These are phyloP conservation scores for Thripadectes ignobilis DNA, from an alignment of 2,797 vertebrate genomes.

Conservation along the genomic window DNA sequence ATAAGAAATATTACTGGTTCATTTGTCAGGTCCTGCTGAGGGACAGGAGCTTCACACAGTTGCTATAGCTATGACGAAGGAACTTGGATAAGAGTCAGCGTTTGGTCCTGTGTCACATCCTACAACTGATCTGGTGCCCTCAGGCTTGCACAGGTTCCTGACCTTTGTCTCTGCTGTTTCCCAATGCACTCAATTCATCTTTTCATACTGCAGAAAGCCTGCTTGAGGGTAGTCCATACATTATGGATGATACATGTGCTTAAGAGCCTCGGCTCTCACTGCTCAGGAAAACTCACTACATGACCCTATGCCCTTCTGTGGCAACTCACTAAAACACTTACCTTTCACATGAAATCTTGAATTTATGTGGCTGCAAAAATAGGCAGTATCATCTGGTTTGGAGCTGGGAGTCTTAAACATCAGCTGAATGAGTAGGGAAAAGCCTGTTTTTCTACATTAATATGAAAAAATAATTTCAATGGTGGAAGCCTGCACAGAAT, in stretches of 20 bases:
- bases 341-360: not conserved
- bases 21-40: not conserved
- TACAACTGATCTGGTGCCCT: not conserved
- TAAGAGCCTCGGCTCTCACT: rapidly evolving
- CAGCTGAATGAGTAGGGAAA: not conserved
- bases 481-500: not conserved
- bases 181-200: not conserved
- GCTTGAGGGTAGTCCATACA: not conserved
- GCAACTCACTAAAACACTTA: not conserved
- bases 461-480: not conserved
- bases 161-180: not conserved
- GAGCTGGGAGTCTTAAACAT: not conserved
- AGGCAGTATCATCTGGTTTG: not conserved
- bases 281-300: not conserved
- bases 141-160: not conserved
- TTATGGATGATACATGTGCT: not conserved
- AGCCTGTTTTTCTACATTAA: not conserved
- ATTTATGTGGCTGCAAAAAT: not conserved
- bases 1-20: not conserved
- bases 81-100: not conserved
- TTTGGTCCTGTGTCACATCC: not conserved
- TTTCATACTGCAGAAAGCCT: not conserved
- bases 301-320: not conserved
- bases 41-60: not conserved
- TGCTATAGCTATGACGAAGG: not conserved